Evolutionary conservation across 2,113 vertebrate species (phyloP).

Genomic region (Odobenus rosmarus): DNA sequence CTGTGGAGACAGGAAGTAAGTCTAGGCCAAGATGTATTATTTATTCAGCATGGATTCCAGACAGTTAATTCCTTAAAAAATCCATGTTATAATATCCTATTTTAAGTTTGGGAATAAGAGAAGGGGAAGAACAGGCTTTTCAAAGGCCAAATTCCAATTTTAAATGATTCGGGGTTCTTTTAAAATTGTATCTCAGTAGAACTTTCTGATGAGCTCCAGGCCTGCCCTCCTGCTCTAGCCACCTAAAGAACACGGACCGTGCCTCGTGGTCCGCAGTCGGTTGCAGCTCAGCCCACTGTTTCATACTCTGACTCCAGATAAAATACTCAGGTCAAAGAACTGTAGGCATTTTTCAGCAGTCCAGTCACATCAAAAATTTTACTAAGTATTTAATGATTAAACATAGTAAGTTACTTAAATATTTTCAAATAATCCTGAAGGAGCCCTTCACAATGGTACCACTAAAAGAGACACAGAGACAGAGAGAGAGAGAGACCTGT

Average conservation of each 20-base stretch:
- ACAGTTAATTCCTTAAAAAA: constrained; percentile 56
- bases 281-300: not conserved
- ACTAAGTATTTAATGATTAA: not conserved
- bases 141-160: constrained; percentile 28
- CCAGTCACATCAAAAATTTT: not conserved
- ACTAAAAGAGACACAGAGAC: not conserved
- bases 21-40: constrained; percentile 44
- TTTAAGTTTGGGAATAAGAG: not conserved
- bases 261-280: not conserved
- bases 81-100: not conserved
- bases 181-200: not conserved
- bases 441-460: not conserved
- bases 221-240: not conserved
- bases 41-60: constrained; percentile 47
- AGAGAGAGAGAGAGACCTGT: not conserved
- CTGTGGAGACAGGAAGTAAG: constrained; percentile 39
- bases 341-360: not conserved
- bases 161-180: not conserved
- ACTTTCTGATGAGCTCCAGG: not conserved
- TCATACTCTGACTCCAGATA: not conserved
- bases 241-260: no score
- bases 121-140: not conserved
- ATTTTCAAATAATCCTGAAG: not conserved
- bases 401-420: not conserved
- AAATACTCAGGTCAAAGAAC: not conserved